Evolutionary conservation across 2,888 invertebrate species (phyloP).

Genomic region (Drosophila monieri): DNA sequence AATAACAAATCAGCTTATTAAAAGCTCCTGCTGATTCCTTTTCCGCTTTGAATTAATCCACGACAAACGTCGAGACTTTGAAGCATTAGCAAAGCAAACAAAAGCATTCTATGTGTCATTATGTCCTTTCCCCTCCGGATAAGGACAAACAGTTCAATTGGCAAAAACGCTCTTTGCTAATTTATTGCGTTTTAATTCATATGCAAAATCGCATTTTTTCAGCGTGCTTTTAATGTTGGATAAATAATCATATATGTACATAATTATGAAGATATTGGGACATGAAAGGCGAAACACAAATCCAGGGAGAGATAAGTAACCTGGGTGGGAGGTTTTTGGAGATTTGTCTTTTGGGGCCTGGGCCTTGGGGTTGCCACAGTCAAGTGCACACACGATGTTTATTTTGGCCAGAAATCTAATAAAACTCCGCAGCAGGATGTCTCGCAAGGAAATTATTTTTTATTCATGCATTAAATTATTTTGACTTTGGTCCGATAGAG

Average conservation of each 20-base stretch:
- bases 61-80: conserved; percentile 32
- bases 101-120: conserved; percentile 29
- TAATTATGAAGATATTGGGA: conserved; percentile 17
- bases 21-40: conserved; percentile 53
- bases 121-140: neutral
- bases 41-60: conserved; percentile 34
- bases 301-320: conserved; percentile 21
- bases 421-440: conserved; percentile 65
- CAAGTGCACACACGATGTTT: conserved; percentile 46
- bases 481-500: conserved; percentile 78
- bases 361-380: conserved; percentile 38
- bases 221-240: conserved; percentile 63
- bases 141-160: conserved; percentile 52
- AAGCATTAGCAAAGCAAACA: conserved; percentile 72
- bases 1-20: conserved; percentile 81
- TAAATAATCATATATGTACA: conserved; percentile 72
- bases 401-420: conserved; percentile 60
- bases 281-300: conserved; percentile 46
- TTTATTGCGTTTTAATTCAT: conserved; percentile 80
- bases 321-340: neutral
- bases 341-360: neutral
- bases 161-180: conserved; percentile 57
- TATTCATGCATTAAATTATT: conserved; percentile 84
- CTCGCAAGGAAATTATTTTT: conserved; percentile 78
- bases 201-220: conserved; percentile 66